Evolutionary conservation across 2,888 invertebrate genomes (phyloP).

Genomic region (Drosophila leonis): DNA sequence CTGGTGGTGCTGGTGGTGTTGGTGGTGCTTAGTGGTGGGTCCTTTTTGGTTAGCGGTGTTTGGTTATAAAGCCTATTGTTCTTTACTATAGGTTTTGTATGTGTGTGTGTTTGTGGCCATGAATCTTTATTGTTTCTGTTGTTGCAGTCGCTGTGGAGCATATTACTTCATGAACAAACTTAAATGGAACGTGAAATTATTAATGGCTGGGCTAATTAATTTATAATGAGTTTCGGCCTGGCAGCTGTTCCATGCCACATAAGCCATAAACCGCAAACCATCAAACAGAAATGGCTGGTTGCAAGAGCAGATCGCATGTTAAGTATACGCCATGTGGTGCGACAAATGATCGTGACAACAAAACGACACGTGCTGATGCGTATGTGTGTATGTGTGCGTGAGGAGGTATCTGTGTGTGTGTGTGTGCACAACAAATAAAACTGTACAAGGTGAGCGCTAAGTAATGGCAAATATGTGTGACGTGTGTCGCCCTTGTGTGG

Average conservation of each 20-base stretch:
- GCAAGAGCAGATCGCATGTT: conserved; percentile 40
- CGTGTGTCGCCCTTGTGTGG: conserved; percentile 34
- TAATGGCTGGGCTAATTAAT: conserved; percentile 74
- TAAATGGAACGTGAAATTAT: conserved; percentile 77
- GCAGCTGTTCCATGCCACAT: conserved; percentile 62
- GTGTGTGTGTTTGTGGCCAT: conserved; percentile 20
- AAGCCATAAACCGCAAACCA: conserved; percentile 34
- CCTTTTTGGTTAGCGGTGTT: conserved; percentile 12
- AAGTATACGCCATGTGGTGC: conserved; percentile 52
- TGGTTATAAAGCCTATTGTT: conserved; percentile 35
- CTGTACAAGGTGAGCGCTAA: conserved; percentile 38
- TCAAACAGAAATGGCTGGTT: conserved; percentile 9
- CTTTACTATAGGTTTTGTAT: conserved; percentile 2
- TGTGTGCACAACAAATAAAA: conserved; percentile 20
- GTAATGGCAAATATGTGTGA: conserved; percentile 15
- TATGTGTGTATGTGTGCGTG: conserved; percentile 6
- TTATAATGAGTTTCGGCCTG: conserved; percentile 67
- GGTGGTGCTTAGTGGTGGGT: conserved; percentile 18
- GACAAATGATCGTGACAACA: conserved; percentile 56
- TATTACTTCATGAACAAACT: conserved; percentile 68
- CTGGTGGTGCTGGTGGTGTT: neutral
- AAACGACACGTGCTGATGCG: conserved; percentile 31
- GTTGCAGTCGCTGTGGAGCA: conserved; percentile 50
- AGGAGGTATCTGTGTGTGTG: conserved; percentile 5
- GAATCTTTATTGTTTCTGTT: conserved; percentile 26